Evolutionary conservation across 2,888 invertebrate genomes (phyloP), one percentile per base, ranked within the genome.

Genomic region (Busseola fusca): DNA sequence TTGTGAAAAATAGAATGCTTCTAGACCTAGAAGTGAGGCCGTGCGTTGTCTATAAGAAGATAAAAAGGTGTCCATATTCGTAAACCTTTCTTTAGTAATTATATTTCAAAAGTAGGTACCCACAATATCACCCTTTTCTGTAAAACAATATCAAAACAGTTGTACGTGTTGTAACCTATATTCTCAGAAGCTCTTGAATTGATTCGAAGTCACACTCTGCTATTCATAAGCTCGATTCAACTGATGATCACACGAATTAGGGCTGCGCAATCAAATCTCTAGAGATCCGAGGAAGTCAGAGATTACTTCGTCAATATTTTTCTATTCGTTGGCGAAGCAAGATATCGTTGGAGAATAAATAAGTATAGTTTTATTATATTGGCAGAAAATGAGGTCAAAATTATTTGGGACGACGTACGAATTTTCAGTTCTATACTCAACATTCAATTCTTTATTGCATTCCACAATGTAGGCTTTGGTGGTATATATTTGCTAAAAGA

Each of bases 151-250:
- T 1, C 12, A 10, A 50, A 12, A 34, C 40, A 59, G 25, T 40
- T 59, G 10, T 40, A 25, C 18, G n/a, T 18, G 34, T 16, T 40
- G 45, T 40, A 64, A 42, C 27, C 27, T 74, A 45, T 27, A 75
- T 66, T 72, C 25, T 52, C n/a, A 18, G 14, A n/a, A n/a, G 9
- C 34, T 27, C 4, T 45, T 12, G 25, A 64, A 58, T 30, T 54
- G 40, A 58, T 71, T 30, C 6, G 14, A 40, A 54, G 52, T 59
- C 25, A n/a, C 71, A 48, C 21, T 21, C 30, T 45, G 18, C 63
- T 40, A 64, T 54, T 75, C 48, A 75, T 48, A 34, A 50, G 25
- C 27, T 48, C 52, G 64, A 77, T 75, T 75, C 63, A 50, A 34
- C 18, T 34, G 54, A 56, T 27, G 52, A 59, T 50, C 65, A 21